These are phyloP conservation scores for Dendrolimus kikuchii DNA, from an alignment of 1,140 invertebrate genomes.

Conservation along the genomic window DNA sequence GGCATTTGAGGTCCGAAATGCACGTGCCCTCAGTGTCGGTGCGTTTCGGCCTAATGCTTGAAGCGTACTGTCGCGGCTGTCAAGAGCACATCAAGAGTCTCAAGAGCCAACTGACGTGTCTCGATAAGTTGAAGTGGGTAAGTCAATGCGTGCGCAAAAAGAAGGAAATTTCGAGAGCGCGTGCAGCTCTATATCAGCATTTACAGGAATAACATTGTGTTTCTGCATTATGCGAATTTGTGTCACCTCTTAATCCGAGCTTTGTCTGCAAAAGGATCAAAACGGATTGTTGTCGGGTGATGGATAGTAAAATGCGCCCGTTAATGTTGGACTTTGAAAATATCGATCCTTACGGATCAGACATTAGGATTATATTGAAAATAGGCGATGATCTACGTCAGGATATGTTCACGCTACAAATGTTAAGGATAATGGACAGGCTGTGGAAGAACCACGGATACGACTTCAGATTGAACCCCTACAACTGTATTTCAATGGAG, in stretches of 20 bases:
- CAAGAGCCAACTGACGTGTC: constrained; percentile 88
- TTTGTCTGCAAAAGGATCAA: constrained; percentile 81
- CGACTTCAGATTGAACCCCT: constrained; percentile 96
- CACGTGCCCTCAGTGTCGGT: constrained; percentile 87
- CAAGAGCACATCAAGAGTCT: constrained; percentile 88
- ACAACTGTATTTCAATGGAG: constrained; percentile 96
- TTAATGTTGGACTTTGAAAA: constrained; percentile 96
- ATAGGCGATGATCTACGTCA: constrained; percentile 98
- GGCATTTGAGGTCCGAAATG: constrained; percentile 94
- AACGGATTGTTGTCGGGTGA: constrained; percentile 91
- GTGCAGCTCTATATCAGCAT: constrained; percentile 77
- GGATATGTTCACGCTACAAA: constrained; percentile 97
- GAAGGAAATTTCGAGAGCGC: constrained; percentile 80
- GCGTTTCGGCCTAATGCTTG: constrained; percentile 92
- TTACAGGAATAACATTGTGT: constrained; percentile 78
- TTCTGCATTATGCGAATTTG: constrained; percentile 79
- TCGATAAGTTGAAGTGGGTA: constrained; percentile 88
- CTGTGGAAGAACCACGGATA: constrained; percentile 95
- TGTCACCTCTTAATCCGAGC: constrained; percentile 87
- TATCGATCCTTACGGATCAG: constrained; percentile 84
- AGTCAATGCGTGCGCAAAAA: constrained; percentile 73
- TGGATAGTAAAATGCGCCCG: constrained; percentile 98
- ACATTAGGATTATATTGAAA: constrained; percentile 94
- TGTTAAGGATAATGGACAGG: constrained; percentile 97
- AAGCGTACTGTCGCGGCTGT: constrained; percentile 96